Conservation (phyloP, 1,140 invertebrate genomes). For the Popillia japonica region DNA sequence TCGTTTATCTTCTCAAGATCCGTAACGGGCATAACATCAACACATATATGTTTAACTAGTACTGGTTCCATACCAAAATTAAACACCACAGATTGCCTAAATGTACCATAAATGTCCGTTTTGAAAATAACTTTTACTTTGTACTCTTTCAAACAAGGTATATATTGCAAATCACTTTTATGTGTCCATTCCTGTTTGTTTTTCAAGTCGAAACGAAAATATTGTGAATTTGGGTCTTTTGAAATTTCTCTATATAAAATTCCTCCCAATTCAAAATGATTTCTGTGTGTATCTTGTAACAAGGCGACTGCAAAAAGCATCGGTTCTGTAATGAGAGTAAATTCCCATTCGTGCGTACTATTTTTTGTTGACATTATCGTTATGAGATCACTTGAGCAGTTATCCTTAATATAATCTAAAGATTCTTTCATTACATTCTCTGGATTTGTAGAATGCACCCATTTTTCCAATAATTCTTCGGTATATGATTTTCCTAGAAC, state of each 20-base stretch:
- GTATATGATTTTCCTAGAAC: constrained; percentile 60
- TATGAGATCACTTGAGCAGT: constrained; percentile 68
- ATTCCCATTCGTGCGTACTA: constrained; percentile 73
- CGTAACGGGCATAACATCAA: constrained; percentile 77
- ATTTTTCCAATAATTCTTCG: constrained; percentile 73
- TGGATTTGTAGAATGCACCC: constrained; percentile 67
- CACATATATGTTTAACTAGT: constrained; percentile 75
- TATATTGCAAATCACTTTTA: constrained; percentile 30
- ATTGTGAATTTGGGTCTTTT: constrained; percentile 51
- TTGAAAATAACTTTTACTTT: constrained; percentile 74
- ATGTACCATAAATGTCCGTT: constrained; percentile 81
- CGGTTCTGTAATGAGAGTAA: constrained; percentile 65
- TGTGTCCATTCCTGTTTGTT: constrained; percentile 69
- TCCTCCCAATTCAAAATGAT: constrained; percentile 74
- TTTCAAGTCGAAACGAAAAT: constrained; percentile 55
- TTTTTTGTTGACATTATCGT: constrained; percentile 74
- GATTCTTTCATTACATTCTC: constrained; percentile 67
- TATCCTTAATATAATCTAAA: constrained; percentile 68
- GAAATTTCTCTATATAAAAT: constrained; percentile 58
- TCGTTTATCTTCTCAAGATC: constrained; percentile 76
- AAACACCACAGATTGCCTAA: constrained; percentile 81
- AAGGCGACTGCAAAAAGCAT: constrained; percentile 71
- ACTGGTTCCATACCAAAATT: constrained; percentile 79
- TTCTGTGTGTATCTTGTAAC: constrained; percentile 74
- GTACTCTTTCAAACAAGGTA: constrained; percentile 60